Conservation (phyloP, 2,113 vertebrate species). For the Illadopsis cleaveri region DNA sequence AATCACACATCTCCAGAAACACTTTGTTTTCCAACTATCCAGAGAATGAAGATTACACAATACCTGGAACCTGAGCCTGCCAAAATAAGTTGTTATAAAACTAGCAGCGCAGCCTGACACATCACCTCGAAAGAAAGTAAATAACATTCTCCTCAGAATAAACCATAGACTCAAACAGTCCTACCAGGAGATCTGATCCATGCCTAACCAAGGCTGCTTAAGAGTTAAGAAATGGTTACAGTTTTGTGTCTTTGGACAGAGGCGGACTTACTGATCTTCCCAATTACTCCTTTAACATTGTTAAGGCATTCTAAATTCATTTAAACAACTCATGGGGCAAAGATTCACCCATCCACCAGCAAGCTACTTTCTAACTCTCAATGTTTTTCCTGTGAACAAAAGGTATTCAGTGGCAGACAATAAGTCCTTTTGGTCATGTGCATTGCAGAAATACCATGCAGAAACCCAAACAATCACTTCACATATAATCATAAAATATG, state of each 20-base stretch:
- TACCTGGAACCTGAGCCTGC: background rate
- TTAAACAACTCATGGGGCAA: background rate
- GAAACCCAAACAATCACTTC: background rate
- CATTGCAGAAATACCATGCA: background rate
- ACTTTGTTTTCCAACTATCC: background rate
- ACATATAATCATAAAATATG: rapidly evolving
- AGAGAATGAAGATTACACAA: conserved; percentile 39
- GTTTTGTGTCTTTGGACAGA: background rate
- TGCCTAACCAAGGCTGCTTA: background rate
- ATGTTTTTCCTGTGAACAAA: background rate
- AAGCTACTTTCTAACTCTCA: background rate
- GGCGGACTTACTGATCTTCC: background rate
- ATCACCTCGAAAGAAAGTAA: background rate
- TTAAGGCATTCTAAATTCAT: background rate
- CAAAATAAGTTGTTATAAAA: conserved; percentile 40
- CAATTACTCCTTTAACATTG: background rate
- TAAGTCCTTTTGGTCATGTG: background rate
- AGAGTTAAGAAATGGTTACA: background rate
- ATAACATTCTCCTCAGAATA: background rate
- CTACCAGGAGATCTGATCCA: background rate
- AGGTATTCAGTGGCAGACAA: background rate
- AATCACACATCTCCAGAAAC: background rate
- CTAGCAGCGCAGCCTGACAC: background rate
- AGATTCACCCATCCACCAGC: background rate
- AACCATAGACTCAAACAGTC: background rate